These are phyloP conservation scores for Catamblyrhynchus diadema DNA, from an alignment of 2,797 vertebrate species.

Conservation along the genomic window DNA sequence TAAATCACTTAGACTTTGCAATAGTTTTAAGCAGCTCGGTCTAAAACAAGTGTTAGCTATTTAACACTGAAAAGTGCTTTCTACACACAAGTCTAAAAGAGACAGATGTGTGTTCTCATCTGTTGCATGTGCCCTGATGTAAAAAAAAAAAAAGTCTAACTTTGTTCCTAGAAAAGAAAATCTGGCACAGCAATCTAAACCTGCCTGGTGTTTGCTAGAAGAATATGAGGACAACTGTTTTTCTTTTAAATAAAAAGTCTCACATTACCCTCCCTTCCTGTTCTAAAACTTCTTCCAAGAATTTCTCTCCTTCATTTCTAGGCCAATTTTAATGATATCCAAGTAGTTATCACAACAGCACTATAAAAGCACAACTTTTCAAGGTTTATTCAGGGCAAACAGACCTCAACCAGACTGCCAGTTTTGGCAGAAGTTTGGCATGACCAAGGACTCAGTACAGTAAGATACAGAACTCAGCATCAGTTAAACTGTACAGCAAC, in stretches of 20 bases:
- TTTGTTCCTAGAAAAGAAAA: not conserved
- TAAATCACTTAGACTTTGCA: not conserved
- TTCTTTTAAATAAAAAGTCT: not conserved
- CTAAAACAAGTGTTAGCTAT: not conserved
- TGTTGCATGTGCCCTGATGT: rapidly evolving
- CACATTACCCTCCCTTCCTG: not conserved
- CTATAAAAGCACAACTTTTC: not conserved
- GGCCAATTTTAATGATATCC: not conserved
- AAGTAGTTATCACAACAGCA: slow-evolving; percentile 4
- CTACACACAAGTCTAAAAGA: not conserved
- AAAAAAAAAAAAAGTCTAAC: not conserved
- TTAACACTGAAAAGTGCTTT: not conserved
- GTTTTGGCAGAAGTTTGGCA: not conserved
- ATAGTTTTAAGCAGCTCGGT: not conserved
- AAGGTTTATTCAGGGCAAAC: slow-evolving; percentile 5
- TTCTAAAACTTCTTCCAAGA: not conserved
- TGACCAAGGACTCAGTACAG: not conserved
- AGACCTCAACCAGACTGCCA: not conserved
- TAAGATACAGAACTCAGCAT: not conserved
- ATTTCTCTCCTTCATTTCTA: slow-evolving; percentile 11
- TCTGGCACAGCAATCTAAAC: not conserved
- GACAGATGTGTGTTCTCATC: not conserved
- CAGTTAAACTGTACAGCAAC: not conserved
- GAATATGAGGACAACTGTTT: not conserved
- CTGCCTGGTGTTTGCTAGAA: not conserved